Evolutionary conservation across 2,888 invertebrate genomes (phyloP), one percentile per base, ranked within the genome.

Genomic region (Hedya salicella): DNA sequence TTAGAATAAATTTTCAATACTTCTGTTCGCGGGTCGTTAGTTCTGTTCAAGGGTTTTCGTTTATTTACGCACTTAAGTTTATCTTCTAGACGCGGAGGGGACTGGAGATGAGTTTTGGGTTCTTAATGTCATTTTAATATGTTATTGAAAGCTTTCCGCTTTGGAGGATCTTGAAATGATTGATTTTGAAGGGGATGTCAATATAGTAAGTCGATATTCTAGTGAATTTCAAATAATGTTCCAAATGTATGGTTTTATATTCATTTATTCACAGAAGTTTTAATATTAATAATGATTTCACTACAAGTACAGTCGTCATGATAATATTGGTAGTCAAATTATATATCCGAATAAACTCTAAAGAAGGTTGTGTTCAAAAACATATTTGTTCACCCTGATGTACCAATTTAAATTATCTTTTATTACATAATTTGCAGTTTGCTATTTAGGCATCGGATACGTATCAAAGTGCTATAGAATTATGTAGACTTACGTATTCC

Each of bases 1-100:
- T 89, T 84, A 85, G 89, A 89, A 91, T 91, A 91, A 91, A 91
- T 91, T 90, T 91, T 89, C 91, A 89, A 91, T 90, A 88, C 86
- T 80, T 77, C 76, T 75, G 74, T 79, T 79, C 80, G 83, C 78
- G 84, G 82, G 74, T 86, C 89, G 89, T 91, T 91, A 88, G 86
- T 89, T 88, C 86, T 83, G 75, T 84, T 86, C 83, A 85, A 81
- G 82, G 81, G 85, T 79, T 81, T 57, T 57, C 57, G 73, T 70
- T 76, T 81, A 77, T 82, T 81, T 82, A 85, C 81, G 80, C 78
- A 77, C 76, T 75, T 74, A 76, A 79, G 77, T 79, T 81, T 79
- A 72, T 72, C 70, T 70, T 68, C 67, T 56, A 68, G 67, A 59
- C 67, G 71, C 68, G 73, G 69, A 64, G 64, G 65, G 62, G 54